Evolutionary conservation across 2,113 vertebrate species (phyloP).

Genomic region (Todiramphus chloris): DNA sequence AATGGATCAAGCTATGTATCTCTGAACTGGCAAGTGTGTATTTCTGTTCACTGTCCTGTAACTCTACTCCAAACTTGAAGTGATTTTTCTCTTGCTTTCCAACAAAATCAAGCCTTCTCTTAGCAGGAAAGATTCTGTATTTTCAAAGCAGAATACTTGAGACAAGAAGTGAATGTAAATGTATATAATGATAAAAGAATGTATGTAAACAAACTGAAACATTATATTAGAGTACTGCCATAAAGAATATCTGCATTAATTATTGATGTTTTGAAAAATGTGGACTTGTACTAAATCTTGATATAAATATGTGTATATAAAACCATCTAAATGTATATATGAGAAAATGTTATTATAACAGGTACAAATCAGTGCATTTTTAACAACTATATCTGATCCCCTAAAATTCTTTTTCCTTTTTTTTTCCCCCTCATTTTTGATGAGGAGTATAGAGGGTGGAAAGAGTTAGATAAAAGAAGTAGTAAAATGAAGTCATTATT

Average conservation of each 20-base stretch:
- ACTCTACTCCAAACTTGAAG: not conserved
- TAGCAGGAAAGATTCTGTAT: not conserved
- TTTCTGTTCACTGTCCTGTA: not conserved
- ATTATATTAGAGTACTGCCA: not conserved
- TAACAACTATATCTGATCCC: not conserved
- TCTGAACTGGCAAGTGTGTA: not conserved
- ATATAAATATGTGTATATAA: not conserved
- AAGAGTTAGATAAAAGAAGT: not conserved
- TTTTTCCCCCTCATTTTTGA: no score
- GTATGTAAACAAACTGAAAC: not conserved
- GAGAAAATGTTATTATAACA: not conserved
- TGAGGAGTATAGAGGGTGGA: accelerated
- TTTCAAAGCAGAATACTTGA: not conserved
- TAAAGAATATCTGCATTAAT: not conserved
- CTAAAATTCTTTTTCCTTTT: not conserved
- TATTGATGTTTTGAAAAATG: not conserved
- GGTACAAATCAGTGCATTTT: not conserved
- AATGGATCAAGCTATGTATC: not conserved
- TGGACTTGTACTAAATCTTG: not conserved
- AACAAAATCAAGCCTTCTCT: not conserved
- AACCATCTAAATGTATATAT: not conserved
- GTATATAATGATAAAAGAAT: not conserved
- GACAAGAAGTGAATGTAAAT: not conserved
- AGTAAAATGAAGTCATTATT: not conserved
- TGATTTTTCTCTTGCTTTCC: not conserved